Conservation (phyloP, 2,797 vertebrate species). For the Neomorphus geoffroyi region DNA sequence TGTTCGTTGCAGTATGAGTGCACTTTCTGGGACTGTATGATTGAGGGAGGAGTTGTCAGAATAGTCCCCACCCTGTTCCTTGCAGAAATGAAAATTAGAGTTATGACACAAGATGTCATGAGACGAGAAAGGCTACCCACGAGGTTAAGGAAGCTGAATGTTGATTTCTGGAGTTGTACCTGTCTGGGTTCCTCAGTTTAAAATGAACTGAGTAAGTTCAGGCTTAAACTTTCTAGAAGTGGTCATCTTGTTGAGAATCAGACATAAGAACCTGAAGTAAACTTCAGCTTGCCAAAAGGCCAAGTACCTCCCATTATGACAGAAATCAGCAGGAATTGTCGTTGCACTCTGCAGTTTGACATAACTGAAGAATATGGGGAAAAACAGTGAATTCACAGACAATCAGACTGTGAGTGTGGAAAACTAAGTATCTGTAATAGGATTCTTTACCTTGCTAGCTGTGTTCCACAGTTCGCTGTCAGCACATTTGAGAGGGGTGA, state of each 20-base stretch:
- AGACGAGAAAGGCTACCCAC: neutral
- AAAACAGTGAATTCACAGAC: neutral
- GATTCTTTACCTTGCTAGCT: neutral
- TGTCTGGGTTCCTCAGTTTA: neutral
- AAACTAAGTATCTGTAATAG: neutral
- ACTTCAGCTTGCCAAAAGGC: neutral
- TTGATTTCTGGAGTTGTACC: neutral
- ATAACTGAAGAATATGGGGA: neutral
- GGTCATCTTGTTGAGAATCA: neutral
- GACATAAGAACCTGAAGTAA: neutral
- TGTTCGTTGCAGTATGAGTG: neutral
- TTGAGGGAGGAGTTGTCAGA: neutral
- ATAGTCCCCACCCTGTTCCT: neutral
- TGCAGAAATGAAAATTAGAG: neutral
- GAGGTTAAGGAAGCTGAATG: neutral
- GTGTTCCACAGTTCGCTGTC: neutral
- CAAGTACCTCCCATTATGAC: neutral
- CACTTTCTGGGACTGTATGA: neutral
- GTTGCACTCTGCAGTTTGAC: neutral
- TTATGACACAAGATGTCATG: neutral
- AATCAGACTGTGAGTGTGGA: fast-evolving
- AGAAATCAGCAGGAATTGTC: neutral
- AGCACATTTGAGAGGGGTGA: neutral
- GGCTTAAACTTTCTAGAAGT: neutral
- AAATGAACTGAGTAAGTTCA: neutral